Evolutionary conservation across 1,140 invertebrate genomes (phyloP), one percentile per base, ranked within the genome.

Genomic region (Pantala flavescens): DNA sequence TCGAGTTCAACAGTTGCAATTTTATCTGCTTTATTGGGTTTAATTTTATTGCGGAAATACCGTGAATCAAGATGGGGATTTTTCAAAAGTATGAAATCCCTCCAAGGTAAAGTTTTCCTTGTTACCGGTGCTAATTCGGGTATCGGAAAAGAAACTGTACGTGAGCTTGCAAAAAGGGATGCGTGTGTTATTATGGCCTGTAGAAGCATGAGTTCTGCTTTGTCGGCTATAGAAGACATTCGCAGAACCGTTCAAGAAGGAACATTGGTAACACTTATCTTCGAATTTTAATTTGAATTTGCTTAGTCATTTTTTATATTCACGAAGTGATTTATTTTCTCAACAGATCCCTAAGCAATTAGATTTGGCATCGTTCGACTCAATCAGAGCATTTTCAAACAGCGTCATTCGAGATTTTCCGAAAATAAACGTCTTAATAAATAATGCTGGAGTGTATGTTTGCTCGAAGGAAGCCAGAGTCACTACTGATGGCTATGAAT

Each of bases 401-500:
- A 81, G 88, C 73, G 84, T 94, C 0, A 84, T 89, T 71, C 80
- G 82, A 76, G 83, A 86, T 43, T 90, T 89, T 80, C 78, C 83
- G 0, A 81, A 87, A 77, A 85, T 94, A 75, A 85, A 94, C 81
- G 86, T 91, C 43, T 81, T 94, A 5, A 88, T 94, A 36, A 92
- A 93, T 79, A 93, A 94, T 82, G 92, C 92, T 55, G 91, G 90
- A 12, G 85, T 90, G 0, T 86, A 85, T 73, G 83, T 86, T 70
- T 86, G 87, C 16, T 80, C 87, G 2, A 83, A 81, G 72, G 77
- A 83, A 72, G 79, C 84, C n/a, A 78, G 81, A 0, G 82, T 82
- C 71, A 95, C 93, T 0, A 83, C 87, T 78, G 93, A 96, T 83
- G 92, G 92, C 0, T 93, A 92, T 83, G 94, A 97, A 83, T 88